A percentile compares a stretch with the other conserved stretches of the same genome.
Evolutionary conservation across 1,140 invertebrate genomes (phyloP).

Genomic region (Pseudomyrmex flavicornis): DNA sequence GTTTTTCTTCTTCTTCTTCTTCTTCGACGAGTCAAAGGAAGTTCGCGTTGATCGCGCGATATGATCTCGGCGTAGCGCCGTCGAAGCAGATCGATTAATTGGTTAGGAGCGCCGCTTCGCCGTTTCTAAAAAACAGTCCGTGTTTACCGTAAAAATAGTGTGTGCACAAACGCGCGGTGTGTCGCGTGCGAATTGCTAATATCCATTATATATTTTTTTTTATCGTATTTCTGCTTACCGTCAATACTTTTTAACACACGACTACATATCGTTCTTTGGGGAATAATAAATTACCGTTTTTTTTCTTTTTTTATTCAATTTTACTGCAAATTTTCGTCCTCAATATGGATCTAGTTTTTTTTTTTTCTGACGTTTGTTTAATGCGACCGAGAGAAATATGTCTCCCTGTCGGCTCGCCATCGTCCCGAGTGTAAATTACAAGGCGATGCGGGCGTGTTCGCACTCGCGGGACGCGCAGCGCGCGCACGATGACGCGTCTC

Average conservation of each 20-base stretch:
- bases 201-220: neutral
- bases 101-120: conserved; percentile 70
- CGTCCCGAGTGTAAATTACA: conserved; percentile 44
- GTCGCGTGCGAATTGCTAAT: conserved; percentile 9
- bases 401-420: neutral
- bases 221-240: neutral
- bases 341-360: neutral
- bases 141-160: conserved; percentile 59
- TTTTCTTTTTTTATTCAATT: neutral
- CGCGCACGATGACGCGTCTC: conserved; percentile 40
- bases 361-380: neutral
- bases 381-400: neutral
- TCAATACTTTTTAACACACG: neutral
- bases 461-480: conserved; percentile 40
- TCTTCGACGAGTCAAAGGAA: conserved; percentile 14
- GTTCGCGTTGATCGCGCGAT: conserved; percentile 52
- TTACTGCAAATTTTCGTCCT: neutral
- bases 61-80: conserved; percentile 69
- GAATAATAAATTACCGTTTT: neutral
- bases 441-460: conserved; percentile 61
- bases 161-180: conserved; percentile 19
- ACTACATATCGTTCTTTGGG: neutral
- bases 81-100: conserved; percentile 80
- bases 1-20: neutral
- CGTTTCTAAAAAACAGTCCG: conserved; percentile 66